Evolutionary conservation across 2,797 vertebrate genomes (phyloP).

Genomic region (Eleutherodactylus coqui): DNA sequence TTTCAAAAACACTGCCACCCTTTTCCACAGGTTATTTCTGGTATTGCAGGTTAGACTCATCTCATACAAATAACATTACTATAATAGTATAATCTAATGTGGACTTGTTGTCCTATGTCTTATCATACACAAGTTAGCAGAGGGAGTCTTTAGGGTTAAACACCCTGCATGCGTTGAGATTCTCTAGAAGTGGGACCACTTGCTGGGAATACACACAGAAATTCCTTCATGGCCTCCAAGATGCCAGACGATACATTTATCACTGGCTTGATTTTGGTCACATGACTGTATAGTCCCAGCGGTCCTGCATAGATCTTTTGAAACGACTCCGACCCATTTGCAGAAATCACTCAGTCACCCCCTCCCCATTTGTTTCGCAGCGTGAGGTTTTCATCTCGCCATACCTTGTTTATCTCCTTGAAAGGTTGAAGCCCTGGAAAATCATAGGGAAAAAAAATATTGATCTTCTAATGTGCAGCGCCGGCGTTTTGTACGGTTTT

Average conservation of each 20-base stretch:
- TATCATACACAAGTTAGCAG: constrained; percentile 38
- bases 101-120: not conserved
- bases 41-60: not conserved
- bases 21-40: not conserved
- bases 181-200: not conserved
- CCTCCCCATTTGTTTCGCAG: constrained; percentile 57
- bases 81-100: not conserved
- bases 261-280: constrained; percentile 32
- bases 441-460: constrained; percentile 32
- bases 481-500: constrained; percentile 63
- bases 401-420: constrained; percentile 50
- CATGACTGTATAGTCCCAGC: constrained; percentile 15
- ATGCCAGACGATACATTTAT: constrained; percentile 47
- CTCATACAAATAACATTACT: too few relatives aligned
- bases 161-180: constrained; percentile 6
- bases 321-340: constrained; percentile 60
- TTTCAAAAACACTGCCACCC: not conserved
- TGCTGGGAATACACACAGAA: constrained; percentile 51
- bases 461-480: constrained; percentile 52
- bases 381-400: constrained; percentile 64
- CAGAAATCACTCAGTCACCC: constrained; percentile 54
- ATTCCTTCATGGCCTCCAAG: not conserved
- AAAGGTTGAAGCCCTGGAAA: constrained; percentile 65
- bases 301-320: constrained; percentile 55
- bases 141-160: constrained; percentile 23